Evolutionary conservation across 2,113 vertebrate species (phyloP), one percentile per base, ranked within the genome.

Genomic region (Platysternon megacephalum): DNA sequence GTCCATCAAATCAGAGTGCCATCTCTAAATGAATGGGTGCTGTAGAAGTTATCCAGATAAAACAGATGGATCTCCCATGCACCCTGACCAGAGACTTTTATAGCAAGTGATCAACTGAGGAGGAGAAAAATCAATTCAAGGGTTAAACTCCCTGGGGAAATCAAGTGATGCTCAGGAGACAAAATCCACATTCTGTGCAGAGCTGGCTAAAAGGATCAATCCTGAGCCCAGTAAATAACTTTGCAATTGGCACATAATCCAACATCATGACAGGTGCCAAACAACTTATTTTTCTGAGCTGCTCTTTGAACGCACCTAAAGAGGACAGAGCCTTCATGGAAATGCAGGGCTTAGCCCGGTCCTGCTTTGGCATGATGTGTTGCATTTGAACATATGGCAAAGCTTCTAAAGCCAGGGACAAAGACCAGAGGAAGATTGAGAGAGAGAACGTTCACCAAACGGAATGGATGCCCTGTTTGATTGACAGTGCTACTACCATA

Each of bases 341-440:
- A 86, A 91, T 14, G 28, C 0, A 1, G 35, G 11, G 13, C 35
- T 86, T 65, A 55, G 58, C 46, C 55, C 58, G 29, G 35, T 44
- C 19, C 3, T 0, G 6, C 0, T 0, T 85, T 1, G 0, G 55
- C 85, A 53, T 14, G 13, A 74, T 4, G 26, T 42, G 3, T 8
- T 24, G 26, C 1, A 0, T 52, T 49, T n/a, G 61, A 89, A 72
- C 28, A 72, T 61, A 94, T 28, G 49, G 84, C 51, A 85, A 87
- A 85, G 74, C 74, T 82, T 65, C 61, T 91, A 76, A 82, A 24
- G 55, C 46, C 86, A 61, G 76, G 51, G 78, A 56, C 83, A 84
- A 74, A 87, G 91, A 89, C 89, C 91, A 89, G 80, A 89, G 89
- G 32, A 65, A 68, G 32, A 85, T 91, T 89, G 87, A 93, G 89